phyloP scores from a whole-genome alignment of 2,797 vertebrate genomes.

The Pangasius krempfi region DNA sequence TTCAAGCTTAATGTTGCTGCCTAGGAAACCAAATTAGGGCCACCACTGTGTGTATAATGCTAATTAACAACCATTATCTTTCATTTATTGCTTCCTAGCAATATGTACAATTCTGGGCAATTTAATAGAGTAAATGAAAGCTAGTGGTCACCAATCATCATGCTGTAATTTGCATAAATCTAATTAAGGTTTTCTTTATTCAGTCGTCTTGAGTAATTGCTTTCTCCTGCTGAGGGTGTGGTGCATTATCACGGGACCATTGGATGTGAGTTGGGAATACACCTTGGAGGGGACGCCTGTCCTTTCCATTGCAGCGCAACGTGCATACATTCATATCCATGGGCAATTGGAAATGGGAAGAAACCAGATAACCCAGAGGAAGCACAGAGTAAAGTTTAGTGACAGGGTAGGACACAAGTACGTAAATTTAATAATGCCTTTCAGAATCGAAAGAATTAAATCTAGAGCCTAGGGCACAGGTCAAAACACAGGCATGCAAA shows the following conservation, averaged over 20 bases:
- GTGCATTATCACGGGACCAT: not conserved
- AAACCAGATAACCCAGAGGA: not conserved
- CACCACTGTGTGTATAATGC: slow-evolving; percentile 5
- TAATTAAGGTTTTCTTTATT: not conserved
- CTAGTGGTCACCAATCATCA: not conserved
- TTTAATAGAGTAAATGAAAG: not conserved
- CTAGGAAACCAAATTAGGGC: not conserved
- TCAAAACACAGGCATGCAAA: not conserved
- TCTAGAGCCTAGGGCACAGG: not conserved
- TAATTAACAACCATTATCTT: slow-evolving; percentile 8
- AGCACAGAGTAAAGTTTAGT: not conserved
- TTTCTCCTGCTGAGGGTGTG: not conserved
- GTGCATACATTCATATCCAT: not conserved
- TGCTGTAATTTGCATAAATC: not conserved
- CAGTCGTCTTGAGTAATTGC: not conserved
- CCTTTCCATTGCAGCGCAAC: not conserved
- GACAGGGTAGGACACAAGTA: not conserved
- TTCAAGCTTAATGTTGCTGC: slow-evolving; percentile 15
- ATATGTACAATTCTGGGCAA: not conserved
- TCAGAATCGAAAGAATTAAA: not conserved
- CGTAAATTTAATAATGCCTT: not conserved
- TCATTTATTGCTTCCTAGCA: not conserved
- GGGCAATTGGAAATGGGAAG: not conserved
- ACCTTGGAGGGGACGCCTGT: not conserved
- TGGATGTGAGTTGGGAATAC: not conserved